phyloP scores from a whole-genome alignment of 1,140 invertebrate species.

The Drosophila simulans region DNA sequence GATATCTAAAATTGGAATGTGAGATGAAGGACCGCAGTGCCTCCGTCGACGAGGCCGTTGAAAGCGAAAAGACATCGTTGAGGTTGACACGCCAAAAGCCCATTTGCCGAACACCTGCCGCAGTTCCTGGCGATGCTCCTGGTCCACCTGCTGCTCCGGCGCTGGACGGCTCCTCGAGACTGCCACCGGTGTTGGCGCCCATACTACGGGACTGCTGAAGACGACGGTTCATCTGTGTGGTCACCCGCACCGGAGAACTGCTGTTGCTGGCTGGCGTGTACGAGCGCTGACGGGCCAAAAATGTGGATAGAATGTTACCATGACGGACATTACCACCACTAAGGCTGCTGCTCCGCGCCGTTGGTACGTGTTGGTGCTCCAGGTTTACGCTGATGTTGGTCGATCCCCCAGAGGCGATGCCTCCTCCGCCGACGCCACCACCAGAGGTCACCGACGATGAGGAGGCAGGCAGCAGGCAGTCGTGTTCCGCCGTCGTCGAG shows the following conservation, averaged over 20 bases:
- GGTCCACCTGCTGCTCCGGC: slow-evolving; percentile 3
- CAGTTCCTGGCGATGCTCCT: slow-evolving; percentile 17
- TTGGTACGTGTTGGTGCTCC: slow-evolving; percentile 36
- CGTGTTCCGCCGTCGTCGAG: slow-evolving; percentile 70
- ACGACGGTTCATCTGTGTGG: slow-evolving; percentile 56
- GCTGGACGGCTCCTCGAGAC: slow-evolving; percentile 44
- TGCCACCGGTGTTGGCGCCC: slow-evolving; percentile 32
- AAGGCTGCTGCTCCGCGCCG: slow-evolving; percentile 42
- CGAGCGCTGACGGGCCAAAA: slow-evolving; percentile 61
- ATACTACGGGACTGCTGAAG: slow-evolving; percentile 69
- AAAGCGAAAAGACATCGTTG: slow-evolving; percentile 66
- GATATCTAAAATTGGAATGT: slow-evolving; percentile 74
- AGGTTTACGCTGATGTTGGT: slow-evolving; percentile 46
- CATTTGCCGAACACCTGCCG: slow-evolving; percentile 47
- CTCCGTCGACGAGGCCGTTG: slow-evolving; percentile 67
- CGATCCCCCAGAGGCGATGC: neutral
- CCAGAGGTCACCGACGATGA: slow-evolving; percentile 37
- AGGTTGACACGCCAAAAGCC: slow-evolving; percentile 70
- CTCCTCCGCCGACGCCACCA: slow-evolving; percentile 3
- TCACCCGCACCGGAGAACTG: slow-evolving; percentile 42
- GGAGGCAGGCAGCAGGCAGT: slow-evolving; percentile 56
- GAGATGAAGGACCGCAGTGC: slow-evolving; percentile 64
- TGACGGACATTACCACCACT: slow-evolving; percentile 25
- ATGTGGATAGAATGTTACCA: slow-evolving; percentile 47
- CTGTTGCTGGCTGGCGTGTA: slow-evolving; percentile 49